Conservation (phyloP, 2,888 invertebrate genomes). For the Athripsodes cinereus region DNA sequence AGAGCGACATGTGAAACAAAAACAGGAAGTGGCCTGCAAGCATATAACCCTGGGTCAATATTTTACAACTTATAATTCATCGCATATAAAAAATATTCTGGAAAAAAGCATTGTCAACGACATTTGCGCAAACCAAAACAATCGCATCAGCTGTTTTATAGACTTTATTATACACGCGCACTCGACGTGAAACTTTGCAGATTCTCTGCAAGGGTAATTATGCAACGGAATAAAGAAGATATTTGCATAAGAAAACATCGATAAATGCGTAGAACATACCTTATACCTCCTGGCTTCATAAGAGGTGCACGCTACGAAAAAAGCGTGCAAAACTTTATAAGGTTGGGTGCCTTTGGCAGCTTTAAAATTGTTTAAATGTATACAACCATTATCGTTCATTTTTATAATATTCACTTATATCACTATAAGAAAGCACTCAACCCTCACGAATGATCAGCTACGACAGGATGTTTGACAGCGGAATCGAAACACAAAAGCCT, state of each 20-base stretch:
- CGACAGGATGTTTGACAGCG: constrained; percentile 18
- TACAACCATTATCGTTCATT: constrained; percentile 69
- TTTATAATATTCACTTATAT: constrained; percentile 27
- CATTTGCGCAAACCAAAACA: constrained; percentile 18
- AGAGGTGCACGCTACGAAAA: constrained; percentile 78
- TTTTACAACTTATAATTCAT: not conserved
- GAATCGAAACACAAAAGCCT: constrained; percentile 16
- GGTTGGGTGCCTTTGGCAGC: constrained; percentile 67
- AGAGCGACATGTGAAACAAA: constrained; percentile 76
- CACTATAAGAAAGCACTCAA: not conserved
- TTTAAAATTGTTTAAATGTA: constrained; percentile 75
- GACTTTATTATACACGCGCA: constrained; percentile 1
- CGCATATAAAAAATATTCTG: not conserved
- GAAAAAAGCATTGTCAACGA: not conserved
- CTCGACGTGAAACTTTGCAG: not conserved
- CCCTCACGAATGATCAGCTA: constrained; percentile 5
- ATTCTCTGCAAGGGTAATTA: not conserved
- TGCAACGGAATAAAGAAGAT: not conserved
- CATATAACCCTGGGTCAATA: not conserved
- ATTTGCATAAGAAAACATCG: not conserved
- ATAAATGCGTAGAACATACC: constrained; percentile 43
- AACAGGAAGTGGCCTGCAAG: constrained; percentile 67
- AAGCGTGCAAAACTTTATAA: constrained; percentile 75
- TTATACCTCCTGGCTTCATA: constrained; percentile 76
- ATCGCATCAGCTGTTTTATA: constrained; percentile 22